phyloP scores from a whole-genome alignment of 2,113 vertebrate genomes.

The Halcyon malimbica region DNA sequence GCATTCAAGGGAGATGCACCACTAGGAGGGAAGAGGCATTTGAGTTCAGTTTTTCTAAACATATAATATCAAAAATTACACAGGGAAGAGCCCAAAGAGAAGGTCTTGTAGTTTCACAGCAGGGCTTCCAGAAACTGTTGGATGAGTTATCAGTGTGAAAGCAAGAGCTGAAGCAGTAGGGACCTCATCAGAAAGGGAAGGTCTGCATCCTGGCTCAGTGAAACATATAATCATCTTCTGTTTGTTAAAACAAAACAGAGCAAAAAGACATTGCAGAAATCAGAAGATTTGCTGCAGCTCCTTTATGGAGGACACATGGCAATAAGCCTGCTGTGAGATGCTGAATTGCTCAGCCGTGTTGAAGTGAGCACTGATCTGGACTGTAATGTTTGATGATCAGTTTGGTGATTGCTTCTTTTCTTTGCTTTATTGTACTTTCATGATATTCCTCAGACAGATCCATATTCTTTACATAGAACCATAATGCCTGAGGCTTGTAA shows the following conservation, averaged over 20 bases:
- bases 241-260: conserved; percentile 14
- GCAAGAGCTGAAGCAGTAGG: conserved; percentile 14
- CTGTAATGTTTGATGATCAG: conserved; percentile 26
- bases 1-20: background rate
- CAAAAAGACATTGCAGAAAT: background rate
- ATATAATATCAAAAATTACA: conserved; percentile 37
- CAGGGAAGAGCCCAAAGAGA: background rate
- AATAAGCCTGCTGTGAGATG: conserved; percentile 33
- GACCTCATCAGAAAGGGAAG: background rate
- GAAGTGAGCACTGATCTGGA: background rate
- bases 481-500: conserved; percentile 22
- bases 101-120: conserved; percentile 1
- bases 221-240: conserved; percentile 45
- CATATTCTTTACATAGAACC: conserved; percentile 21
- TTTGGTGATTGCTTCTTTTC: conserved; percentile 23
- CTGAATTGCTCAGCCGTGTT: background rate
- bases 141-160: conserved; percentile 1
- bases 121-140: background rate
- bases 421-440: background rate
- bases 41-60: conserved; percentile 11
- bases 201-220: conserved; percentile 1
- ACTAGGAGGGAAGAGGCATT: background rate
- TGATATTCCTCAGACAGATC: background rate
- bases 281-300: conserved; percentile 11
- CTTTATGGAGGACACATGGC: background rate